These are phyloP conservation scores for Eupsilia transversa DNA, from an alignment of 2,888 invertebrate species.

Conservation along the genomic window DNA sequence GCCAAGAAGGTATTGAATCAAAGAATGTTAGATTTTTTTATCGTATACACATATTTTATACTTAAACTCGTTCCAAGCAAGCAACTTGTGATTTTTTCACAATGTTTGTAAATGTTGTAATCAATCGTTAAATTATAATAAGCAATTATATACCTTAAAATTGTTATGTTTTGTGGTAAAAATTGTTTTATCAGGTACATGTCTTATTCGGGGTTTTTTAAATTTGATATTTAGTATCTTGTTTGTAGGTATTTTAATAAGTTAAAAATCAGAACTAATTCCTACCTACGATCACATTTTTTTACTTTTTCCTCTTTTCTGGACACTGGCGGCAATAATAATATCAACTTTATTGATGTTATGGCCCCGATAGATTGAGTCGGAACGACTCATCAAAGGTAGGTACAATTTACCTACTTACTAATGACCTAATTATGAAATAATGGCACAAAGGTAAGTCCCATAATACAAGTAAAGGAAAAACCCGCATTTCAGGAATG, in stretches of 20 bases:
- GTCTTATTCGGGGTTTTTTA: neutral
- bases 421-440: slow-evolving; percentile 19
- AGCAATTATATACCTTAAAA: no score
- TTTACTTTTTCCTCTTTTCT: neutral
- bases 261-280: neutral
- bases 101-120: neutral
- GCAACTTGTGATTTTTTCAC: neutral
- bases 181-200: neutral
- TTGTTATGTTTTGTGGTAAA: neutral
- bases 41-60: neutral
- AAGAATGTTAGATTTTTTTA: neutral
- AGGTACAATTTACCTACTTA: slow-evolving; percentile 11
- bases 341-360: no score
- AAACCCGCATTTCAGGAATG: slow-evolving; percentile 38
- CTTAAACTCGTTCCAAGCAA: neutral
- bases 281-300: neutral
- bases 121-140: neutral
- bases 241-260: neutral
- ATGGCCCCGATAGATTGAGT: no score
- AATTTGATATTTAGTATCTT: neutral
- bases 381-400: slow-evolving; percentile 28
- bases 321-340: no score
- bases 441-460: slow-evolving; percentile 17
- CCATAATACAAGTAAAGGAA: slow-evolving; percentile 30
- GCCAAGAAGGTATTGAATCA: neutral